Evolutionary conservation across 2,113 vertebrate species (phyloP), one percentile per base, ranked within the genome.

Genomic region (Rutilus rutilus): DNA sequence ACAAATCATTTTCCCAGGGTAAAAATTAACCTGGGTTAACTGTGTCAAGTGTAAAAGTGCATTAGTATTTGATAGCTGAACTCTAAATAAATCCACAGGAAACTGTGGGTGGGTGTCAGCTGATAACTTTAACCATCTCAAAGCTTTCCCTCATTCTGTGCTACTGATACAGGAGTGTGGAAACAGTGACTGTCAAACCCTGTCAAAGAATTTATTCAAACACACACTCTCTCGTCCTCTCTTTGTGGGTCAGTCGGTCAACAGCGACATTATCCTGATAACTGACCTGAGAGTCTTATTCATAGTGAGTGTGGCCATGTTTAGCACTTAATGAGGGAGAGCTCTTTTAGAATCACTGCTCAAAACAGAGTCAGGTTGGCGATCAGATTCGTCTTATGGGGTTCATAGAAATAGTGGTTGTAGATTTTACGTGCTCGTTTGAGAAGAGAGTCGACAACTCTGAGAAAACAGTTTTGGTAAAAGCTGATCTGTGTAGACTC

Each of bases 241-340:
- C 15, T 11, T 62, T 71, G 39, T 39, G 27, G 30, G 52, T 86
- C 79, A 82, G 67, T 69, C 27, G 23, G 57, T 50, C 71, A 75
- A 82, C 47, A 60, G 27, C 14, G 1, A 30, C 60, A 19, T 85
- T 47, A 6, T 57, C 39, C 52, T 36, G 87, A 86, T 83, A 71
- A 86, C 8, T 83, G 17, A 74, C 64, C 30, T 62, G 25, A 42
- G 74, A 36, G 75, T 75, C 54, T 86, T 88, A 84, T 88, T 86
- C 81, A 86, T 86, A 83, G 87, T 54, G 52, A 65, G 83, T 14
- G n/a, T 64, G 84, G n/a, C n/a, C 79, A 86, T 78, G 73, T 83
- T 71, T 85, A 83, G 74, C 78, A 27, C 69, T 60, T 60, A 27
- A 60, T 54, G 74, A 88, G 73, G 19, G 80, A 64, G 45, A 69